Evolutionary conservation across 2,113 vertebrate genomes (phyloP), one percentile per base, ranked within the genome.

Genomic region (Nibea albiflora): DNA sequence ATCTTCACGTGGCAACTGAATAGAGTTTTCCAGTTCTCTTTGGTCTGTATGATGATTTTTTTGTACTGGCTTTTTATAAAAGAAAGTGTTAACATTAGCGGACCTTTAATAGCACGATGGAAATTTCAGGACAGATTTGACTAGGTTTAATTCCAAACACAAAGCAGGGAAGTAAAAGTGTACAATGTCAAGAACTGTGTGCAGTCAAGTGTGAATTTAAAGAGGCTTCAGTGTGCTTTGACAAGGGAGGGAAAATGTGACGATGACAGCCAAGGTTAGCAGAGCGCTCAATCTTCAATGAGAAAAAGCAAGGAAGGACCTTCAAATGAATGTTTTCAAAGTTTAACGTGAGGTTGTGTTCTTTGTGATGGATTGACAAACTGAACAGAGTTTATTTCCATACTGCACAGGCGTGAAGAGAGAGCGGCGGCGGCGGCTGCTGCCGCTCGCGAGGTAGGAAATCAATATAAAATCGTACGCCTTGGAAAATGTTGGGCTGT

Each of bases 401-500:
- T 62, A 31, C 42, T 56, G 62, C 47, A n/a, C 24, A 52, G 47
- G 11, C 11, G 69, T 26, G 39, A 73, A 77, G 22, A 66, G 31
- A 84, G 70, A 63, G 26, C 22, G 53, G 46, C n/a, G n/a, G n/a
- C n/a, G n/a, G n/a, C 22, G 53, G 46, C 20, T 6, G 69, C 76
- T 78, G 70, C 35, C 66, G 70, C 79, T 74, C 6, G 63, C 6
- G 73, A 70, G 65, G 31, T 50, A 63, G 68, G 35, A 86, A 90
- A 90, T 87, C 69, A 85, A 90, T 85, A 73, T 24, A 42, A 80
- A 88, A 79, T 84, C 73, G 42, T 47, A 62, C 57, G 52, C 64
- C 73, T 84, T 35, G 35, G 53, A 75, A 77, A 85, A 76, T 26
- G 50, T 63, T 67, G 3, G 4, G 3, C 66, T 63, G 49, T 76